phyloP scores from a whole-genome alignment of 1,140 invertebrate species.

The Cydia pomonella region DNA sequence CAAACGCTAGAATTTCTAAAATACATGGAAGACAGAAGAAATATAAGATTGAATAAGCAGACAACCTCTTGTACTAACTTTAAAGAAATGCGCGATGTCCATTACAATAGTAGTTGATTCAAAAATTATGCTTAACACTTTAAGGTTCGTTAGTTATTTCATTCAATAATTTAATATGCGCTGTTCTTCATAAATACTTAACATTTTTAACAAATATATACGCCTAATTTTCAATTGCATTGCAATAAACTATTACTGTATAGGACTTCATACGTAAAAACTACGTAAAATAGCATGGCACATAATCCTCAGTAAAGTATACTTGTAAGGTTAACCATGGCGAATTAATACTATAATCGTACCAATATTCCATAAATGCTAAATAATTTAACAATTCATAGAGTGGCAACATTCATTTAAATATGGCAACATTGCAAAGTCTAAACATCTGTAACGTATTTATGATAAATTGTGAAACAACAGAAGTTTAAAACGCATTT shows the following conservation, averaged over 20 bases:
- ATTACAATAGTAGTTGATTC: not conserved
- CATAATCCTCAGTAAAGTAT: constrained; percentile 16
- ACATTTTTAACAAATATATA: not conserved
- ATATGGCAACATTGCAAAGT: constrained; percentile 22
- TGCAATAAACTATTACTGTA: not conserved
- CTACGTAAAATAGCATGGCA: constrained; percentile 21
- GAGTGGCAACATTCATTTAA: constrained; percentile 31
- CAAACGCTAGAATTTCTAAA: constrained; percentile 16
- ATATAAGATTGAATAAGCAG: not conserved
- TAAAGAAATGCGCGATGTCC: not conserved
- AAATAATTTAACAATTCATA: constrained; percentile 33
- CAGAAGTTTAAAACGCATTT: not conserved
- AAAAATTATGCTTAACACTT: not conserved
- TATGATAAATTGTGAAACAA: not conserved
- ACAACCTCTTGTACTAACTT: constrained; percentile 8
- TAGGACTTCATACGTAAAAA: constrained; percentile 10
- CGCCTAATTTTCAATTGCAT: not conserved
- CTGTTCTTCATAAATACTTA: not conserved
- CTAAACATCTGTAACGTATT: constrained; percentile 4
- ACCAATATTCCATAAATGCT: constrained; percentile 21
- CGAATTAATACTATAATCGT: constrained; percentile 12
- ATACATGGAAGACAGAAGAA: constrained; percentile 18
- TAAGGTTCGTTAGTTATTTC: too few relatives aligned
- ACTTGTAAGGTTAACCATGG: constrained; percentile 10
- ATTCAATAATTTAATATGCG: too few relatives aligned